A percentile compares a stretch with the other conserved stretches of the same genome.
Conservation (phyloP, 2,888 invertebrate genomes). For the Melanostoma mellinum region DNA sequence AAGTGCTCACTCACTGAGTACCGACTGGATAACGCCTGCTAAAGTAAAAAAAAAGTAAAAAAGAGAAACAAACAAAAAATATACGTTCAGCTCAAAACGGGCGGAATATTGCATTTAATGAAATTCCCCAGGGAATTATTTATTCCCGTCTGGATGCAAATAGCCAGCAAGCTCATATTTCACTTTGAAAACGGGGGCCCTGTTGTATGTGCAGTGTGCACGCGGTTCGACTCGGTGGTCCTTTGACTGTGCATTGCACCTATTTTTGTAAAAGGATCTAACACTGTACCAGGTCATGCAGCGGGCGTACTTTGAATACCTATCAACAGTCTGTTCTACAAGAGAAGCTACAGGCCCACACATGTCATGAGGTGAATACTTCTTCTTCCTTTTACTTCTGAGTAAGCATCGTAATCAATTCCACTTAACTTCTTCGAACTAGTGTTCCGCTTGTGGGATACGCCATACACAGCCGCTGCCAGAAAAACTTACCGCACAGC, state of each 20-base stretch:
- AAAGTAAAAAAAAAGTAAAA: conserved; percentile 7
- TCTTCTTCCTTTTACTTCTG: not conserved
- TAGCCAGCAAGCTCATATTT: conserved; percentile 60
- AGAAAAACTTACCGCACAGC: no score
- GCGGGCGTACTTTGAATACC: not conserved
- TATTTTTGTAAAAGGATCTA: conserved; percentile 25
- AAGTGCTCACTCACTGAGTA: conserved; percentile 39
- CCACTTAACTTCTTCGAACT: no score
- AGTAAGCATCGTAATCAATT: no score
- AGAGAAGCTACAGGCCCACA: not conserved
- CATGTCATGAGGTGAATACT: not conserved
- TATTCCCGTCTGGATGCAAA: conserved; percentile 66
- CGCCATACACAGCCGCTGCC: no score
- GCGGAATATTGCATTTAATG: conserved; percentile 67
- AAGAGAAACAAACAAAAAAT: not conserved
- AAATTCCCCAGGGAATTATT: conserved; percentile 65
- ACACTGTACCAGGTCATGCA: not conserved
- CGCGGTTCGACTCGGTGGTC: conserved; percentile 31
- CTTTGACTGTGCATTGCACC: conserved; percentile 23
- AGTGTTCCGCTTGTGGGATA: no score
- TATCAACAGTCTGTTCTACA: not conserved
- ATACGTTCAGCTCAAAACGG: conserved; percentile 31
- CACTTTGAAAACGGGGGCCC: conserved; percentile 45
- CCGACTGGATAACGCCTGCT: conserved; percentile 21
- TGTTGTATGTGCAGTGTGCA: not conserved